Conservation (phyloP, 2,888 invertebrate species). For the Apodemia zela region DNA sequence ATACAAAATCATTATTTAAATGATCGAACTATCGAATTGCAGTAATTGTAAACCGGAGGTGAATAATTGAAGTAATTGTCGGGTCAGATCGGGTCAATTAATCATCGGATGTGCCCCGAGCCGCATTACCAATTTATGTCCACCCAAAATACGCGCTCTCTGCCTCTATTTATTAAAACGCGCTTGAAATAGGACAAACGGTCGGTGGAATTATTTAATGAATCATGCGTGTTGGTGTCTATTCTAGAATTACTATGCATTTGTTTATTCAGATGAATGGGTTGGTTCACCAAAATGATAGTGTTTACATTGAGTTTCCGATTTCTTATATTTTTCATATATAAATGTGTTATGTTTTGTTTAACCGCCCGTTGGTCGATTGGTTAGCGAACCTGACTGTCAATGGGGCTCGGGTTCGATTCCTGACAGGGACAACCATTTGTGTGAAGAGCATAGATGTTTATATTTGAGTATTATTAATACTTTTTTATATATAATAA, state of each 20-base stretch:
- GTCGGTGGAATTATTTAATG: slow-evolving; percentile 8
- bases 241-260: slow-evolving; percentile 14
- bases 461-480: too few relatives aligned
- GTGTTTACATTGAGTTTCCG: not conserved
- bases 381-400: too few relatives aligned
- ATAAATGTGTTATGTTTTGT: too few relatives aligned
- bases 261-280: slow-evolving; percentile 7
- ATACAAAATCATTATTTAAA: slow-evolving; percentile 37
- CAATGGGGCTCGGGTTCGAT: too few relatives aligned
- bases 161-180: slow-evolving; percentile 12
- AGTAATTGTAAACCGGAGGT: slow-evolving; percentile 62
- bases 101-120: slow-evolving; percentile 62
- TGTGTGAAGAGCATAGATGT: too few relatives aligned
- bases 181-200: slow-evolving; percentile 11
- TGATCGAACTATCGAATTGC: slow-evolving; percentile 45
- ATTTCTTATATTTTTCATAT: not conserved
- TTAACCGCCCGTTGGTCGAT: too few relatives aligned
- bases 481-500: too few relatives aligned
- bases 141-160: slow-evolving; percentile 46
- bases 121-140: slow-evolving; percentile 62
- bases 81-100: slow-evolving; percentile 75
- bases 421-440: too few relatives aligned
- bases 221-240: slow-evolving; percentile 16
- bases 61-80: slow-evolving; percentile 77
- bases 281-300: not conserved